Evolutionary conservation across 1,140 invertebrate species (phyloP).

Genomic region (Diorhabda carinulata): DNA sequence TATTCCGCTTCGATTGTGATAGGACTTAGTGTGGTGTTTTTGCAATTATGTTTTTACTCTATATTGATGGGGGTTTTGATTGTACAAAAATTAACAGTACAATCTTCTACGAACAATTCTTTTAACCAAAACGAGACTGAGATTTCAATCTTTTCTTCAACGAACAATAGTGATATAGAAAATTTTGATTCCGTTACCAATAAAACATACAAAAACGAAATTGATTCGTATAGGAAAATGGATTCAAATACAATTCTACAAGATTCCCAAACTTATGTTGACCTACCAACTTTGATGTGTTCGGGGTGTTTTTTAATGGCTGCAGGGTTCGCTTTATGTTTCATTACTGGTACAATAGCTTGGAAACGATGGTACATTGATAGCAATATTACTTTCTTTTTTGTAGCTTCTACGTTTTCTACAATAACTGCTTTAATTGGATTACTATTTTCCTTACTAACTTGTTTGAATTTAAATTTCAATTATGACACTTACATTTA

Average conservation of each 20-base stretch:
- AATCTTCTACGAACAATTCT: conserved; percentile 2
- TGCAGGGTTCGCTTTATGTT: conserved; percentile 51
- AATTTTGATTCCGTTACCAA: neutral
- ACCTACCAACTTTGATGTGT: conserved; percentile 25
- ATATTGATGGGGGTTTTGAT: conserved; percentile 41
- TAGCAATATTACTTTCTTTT: conserved; percentile 59
- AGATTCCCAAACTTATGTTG: conserved; percentile 16
- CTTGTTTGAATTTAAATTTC: conserved; percentile 22
- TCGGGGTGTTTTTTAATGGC: conserved; percentile 32
- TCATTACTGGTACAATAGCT: conserved; percentile 55
- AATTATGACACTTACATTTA: conserved; percentile 13
- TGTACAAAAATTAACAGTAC: conserved; percentile 27
- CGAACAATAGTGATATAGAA: neutral
- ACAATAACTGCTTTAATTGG: conserved; percentile 47
- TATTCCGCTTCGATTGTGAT: conserved; percentile 64
- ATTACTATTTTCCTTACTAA: conserved; percentile 24
- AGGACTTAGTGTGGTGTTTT: conserved; percentile 58
- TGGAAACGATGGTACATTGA: conserved; percentile 64
- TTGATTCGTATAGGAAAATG: conserved; percentile 19
- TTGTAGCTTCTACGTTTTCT: conserved; percentile 52
- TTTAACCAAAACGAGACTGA: neutral
- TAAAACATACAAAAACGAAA: neutral
- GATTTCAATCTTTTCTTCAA: neutral
- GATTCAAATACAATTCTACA: conserved; percentile 21
- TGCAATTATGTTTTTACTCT: conserved; percentile 54